These are phyloP conservation scores for Ypsolopha sequella DNA, from an alignment of 2,888 invertebrate genomes.

Conservation along the genomic window DNA sequence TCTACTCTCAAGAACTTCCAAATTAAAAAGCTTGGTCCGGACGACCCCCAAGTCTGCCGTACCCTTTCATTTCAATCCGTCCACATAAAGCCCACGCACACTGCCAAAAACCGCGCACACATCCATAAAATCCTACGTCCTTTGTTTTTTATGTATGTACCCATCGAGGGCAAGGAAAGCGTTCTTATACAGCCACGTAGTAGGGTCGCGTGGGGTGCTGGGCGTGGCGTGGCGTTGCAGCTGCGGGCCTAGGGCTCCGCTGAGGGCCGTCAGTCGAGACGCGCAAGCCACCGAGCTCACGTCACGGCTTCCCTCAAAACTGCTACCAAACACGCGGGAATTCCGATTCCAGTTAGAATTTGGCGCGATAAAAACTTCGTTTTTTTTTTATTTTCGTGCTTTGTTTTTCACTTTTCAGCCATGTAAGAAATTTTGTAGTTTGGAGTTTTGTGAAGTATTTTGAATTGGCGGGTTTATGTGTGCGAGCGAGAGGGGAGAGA, in stretches of 20 bases:
- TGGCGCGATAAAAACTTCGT: slow-evolving; percentile 1
- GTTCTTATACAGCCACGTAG: slow-evolving; percentile 43
- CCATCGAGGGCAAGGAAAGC: slow-evolving; percentile 46
- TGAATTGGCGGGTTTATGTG: slow-evolving; percentile 59
- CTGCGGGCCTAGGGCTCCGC: slow-evolving; percentile 52
- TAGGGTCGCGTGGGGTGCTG: slow-evolving; percentile 54
- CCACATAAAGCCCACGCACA: slow-evolving; percentile 28
- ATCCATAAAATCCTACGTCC: slow-evolving; percentile 19
- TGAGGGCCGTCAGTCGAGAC: slow-evolving; percentile 46
- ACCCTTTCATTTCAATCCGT: slow-evolving; percentile 30
- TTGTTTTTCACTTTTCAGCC: slow-evolving; percentile 7
- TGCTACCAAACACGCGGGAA: slow-evolving; percentile 21
- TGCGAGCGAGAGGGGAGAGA: slow-evolving; percentile 56
- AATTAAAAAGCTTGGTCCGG: slow-evolving; percentile 24
- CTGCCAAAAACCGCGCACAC: slow-evolving; percentile 30
- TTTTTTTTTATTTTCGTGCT: background rate
- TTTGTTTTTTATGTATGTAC: slow-evolving; percentile 56
- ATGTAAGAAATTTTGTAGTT: background rate
- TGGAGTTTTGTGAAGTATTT: slow-evolving; percentile 18
- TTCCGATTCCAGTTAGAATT: slow-evolving; percentile 1
- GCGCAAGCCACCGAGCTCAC: slow-evolving; percentile 44
- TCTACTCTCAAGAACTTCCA: slow-evolving; percentile 10
- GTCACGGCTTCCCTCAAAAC: slow-evolving; percentile 33
- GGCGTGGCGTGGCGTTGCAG: slow-evolving; percentile 53
- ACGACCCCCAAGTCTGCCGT: slow-evolving; percentile 25